phyloP scores from a whole-genome alignment of 2,888 invertebrate species.

The Hedychridium roseum region DNA sequence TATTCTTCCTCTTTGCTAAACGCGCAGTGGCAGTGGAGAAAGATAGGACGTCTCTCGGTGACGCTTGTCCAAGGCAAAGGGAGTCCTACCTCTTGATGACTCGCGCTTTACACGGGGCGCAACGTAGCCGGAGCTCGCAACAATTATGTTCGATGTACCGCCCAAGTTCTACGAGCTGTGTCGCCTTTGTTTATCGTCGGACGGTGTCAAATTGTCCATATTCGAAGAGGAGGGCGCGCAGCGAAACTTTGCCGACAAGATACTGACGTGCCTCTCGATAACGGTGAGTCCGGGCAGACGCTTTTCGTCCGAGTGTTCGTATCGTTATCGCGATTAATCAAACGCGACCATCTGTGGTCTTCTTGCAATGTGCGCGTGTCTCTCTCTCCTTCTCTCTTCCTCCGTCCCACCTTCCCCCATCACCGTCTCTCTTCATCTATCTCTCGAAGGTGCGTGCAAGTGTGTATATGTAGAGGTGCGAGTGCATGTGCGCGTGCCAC shows the following conservation, averaged over 20 bases:
- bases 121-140: conserved; percentile 56
- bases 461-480: conserved; percentile 13
- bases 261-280: conserved; percentile 58
- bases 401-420: not conserved
- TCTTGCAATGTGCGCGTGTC: conserved; percentile 11
- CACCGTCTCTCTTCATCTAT: conserved; percentile 14
- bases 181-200: conserved; percentile 87
- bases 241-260: conserved; percentile 74
- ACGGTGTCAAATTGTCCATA: conserved; percentile 80
- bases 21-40: conserved; percentile 56
- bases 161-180: conserved; percentile 92
- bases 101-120: conserved; percentile 53
- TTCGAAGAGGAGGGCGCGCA: conserved; percentile 79
- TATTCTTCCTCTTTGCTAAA: conserved; percentile 38
- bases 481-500: conserved; percentile 45
- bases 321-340: conserved; percentile 25
- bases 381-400: conserved; percentile 13
- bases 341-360: conserved; percentile 39
- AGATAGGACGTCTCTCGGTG: conserved; percentile 44
- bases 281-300: conserved; percentile 47
- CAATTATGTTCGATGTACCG: conserved; percentile 91
- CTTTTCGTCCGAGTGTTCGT: conserved; percentile 21
- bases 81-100: conserved; percentile 51
- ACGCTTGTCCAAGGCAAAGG: conserved; percentile 26
- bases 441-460: conserved; percentile 18